These are phyloP conservation scores for Tolmerus cingulatus DNA, from an alignment of 2,888 invertebrate species.

Conservation along the genomic window DNA sequence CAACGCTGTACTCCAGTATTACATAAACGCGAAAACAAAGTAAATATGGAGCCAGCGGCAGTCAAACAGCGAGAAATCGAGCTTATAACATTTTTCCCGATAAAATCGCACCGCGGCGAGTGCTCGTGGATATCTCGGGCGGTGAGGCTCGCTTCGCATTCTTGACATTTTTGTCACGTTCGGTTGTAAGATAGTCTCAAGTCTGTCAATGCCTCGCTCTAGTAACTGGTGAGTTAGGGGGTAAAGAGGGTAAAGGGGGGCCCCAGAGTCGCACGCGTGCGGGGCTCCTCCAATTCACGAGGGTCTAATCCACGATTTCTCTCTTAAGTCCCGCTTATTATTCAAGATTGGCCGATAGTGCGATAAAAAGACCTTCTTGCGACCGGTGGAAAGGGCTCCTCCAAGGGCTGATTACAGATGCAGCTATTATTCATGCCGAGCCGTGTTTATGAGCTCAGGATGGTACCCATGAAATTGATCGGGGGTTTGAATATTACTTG, in stretches of 20 bases:
- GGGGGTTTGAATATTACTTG: background rate
- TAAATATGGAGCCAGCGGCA: background rate
- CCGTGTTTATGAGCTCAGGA: background rate
- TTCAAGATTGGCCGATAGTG: background rate
- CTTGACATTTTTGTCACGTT: slow-evolving; percentile 14
- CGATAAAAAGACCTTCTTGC: background rate
- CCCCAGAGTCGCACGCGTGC: background rate
- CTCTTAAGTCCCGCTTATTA: background rate
- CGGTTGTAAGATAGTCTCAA: background rate
- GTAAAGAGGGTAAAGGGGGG: background rate
- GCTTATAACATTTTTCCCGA: background rate
- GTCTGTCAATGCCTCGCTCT: background rate
- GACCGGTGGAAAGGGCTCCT: background rate
- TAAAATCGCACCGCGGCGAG: background rate
- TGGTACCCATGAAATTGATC: background rate
- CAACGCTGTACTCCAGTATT: background rate
- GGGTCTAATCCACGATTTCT: background rate
- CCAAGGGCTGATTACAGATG: background rate
- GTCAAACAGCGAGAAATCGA: background rate
- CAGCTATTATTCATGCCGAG: background rate
- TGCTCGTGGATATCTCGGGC: background rate
- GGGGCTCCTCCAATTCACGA: background rate
- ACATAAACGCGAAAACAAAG: slow-evolving; percentile 10
- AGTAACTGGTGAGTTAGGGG: background rate
- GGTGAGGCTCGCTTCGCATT: background rate